Base-by-base conservation (phyloP, 2,888 invertebrate species). In the Acleris sparsana region DNA sequence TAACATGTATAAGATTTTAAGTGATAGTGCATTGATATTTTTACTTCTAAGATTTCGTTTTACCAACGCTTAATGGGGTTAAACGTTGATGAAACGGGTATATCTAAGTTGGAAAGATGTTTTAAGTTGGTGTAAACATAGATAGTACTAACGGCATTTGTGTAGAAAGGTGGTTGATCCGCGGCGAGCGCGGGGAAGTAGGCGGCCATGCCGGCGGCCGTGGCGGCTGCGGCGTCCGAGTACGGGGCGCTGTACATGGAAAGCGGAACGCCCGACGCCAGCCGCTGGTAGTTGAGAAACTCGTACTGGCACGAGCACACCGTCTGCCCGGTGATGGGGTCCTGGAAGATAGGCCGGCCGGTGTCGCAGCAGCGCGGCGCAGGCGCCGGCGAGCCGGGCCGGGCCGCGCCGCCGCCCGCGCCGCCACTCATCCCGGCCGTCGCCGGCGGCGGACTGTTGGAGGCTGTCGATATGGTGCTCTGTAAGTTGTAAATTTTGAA, bases 291-390 rank as follows among this genome's bases (percentile, higher is more conserved):
- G 90, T 95, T 95, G 79, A 97, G 94, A 77, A 97, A 94, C 92
- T 97, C 97, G 92, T 97, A 97, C 88, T 97, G 97, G 89, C 97
- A 97, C 78, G 97, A 97, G 93, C 97, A 97, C 71, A 97, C 95
- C 64, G 96, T 97, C 89, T 97, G 97, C 63, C 97, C 97, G 75
- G 97, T 97, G 75, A 97, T 94, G 53, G 97, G 97, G 89, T 97
- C 97, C 83, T 97, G 97, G 93, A 97, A 97, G 85, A 98, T 95
- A 72, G 97, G 96, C 80, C 98, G 94, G 73, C 98, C 98, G 73
- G 97, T 97, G 93, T 98, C 97, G 93, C 98, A 97, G 93, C 98
- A 97, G 78, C 97, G 91, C 70, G 94, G 91, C 73, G 94, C 92
- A 64, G 94, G 89, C 63, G 93, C 86, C 53, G 93, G 88, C 71